Evolutionary conservation across 2,113 vertebrate genomes (phyloP).

Genomic region (Anoura caudifer): DNA sequence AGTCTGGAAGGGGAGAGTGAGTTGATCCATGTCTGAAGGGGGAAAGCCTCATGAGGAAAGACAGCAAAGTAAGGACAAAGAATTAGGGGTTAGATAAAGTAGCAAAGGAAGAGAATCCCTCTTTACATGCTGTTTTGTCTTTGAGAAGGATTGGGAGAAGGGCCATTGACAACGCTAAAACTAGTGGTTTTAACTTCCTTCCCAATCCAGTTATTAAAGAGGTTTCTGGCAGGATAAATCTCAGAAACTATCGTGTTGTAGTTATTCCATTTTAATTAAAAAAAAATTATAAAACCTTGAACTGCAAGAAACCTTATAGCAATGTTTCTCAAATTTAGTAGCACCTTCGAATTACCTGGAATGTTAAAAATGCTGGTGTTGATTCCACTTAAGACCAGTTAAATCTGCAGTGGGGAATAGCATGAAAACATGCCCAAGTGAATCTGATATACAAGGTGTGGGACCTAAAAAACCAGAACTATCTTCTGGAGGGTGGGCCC

Average conservation of each 20-base stretch:
- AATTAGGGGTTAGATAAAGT: background rate
- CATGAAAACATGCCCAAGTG: background rate
- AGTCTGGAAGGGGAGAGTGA: too few relatives aligned
- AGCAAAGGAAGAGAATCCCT: background rate
- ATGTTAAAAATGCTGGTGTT: background rate
- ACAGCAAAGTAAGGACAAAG: background rate
- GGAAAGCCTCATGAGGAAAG: background rate
- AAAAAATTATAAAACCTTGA: background rate
- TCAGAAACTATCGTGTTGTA: background rate
- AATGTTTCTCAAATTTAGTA: background rate
- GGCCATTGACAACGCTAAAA: background rate
- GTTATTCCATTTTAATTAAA: background rate
- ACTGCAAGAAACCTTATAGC: background rate
- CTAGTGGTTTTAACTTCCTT: background rate
- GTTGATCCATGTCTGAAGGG: background rate
- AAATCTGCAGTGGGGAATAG: background rate
- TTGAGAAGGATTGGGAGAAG: background rate
- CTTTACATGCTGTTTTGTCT: background rate
- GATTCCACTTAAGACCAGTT: background rate
- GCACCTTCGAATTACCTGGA: background rate
- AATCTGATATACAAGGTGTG: background rate
- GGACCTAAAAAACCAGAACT: too few relatives aligned
- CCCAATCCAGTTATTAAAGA: background rate
- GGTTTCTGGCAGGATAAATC: background rate
- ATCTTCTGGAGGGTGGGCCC: too few relatives aligned